Percentiles rank a stretch among this genome's conserved stretches.
Conservation (phyloP, 1,140 invertebrate genomes). For the Bombus picipes region DNA sequence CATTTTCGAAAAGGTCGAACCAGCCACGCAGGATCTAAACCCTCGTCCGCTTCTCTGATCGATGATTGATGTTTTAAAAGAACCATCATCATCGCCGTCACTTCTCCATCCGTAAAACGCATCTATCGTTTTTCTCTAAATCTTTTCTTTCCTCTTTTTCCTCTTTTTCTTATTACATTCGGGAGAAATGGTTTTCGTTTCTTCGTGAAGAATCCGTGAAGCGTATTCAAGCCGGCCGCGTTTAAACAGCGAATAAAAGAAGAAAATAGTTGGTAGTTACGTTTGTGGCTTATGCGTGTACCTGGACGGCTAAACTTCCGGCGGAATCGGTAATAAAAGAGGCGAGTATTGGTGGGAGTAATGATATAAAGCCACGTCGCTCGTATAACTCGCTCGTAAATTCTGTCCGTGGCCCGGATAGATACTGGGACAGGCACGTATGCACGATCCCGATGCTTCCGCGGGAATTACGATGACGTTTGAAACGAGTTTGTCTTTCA, state of each 20-base stretch:
- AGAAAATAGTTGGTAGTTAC: background rate
- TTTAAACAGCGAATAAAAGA: constrained; percentile 12
- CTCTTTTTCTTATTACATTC: background rate
- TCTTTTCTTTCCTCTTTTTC: background rate
- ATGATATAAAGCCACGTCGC: constrained; percentile 29
- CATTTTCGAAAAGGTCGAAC: background rate
- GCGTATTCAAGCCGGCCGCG: background rate
- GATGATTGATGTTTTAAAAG: constrained; percentile 68
- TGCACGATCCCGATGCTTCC: too few relatives aligned
- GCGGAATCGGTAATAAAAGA: constrained; percentile 41
- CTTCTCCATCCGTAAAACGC: background rate
- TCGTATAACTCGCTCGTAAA: constrained; percentile 38
- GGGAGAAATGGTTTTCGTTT: background rate
- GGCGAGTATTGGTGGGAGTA: background rate
- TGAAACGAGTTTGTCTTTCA: constrained; percentile 16
- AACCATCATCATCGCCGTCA: constrained; percentile 31
- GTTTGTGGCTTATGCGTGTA: background rate
- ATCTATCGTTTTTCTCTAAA: constrained; percentile 18
- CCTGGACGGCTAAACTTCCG: constrained; percentile 45
- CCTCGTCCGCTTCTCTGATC: constrained; percentile 13
- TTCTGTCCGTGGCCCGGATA: background rate
- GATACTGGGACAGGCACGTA: constrained; percentile 8
- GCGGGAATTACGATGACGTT: constrained; percentile 21
- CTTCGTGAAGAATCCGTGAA: background rate
- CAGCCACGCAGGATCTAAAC: constrained; percentile 5